Percentiles rank a stretch among this genome's conserved stretches.
Conservation (phyloP, 1,140 invertebrate species). For the Berghia stephanieae region DNA sequence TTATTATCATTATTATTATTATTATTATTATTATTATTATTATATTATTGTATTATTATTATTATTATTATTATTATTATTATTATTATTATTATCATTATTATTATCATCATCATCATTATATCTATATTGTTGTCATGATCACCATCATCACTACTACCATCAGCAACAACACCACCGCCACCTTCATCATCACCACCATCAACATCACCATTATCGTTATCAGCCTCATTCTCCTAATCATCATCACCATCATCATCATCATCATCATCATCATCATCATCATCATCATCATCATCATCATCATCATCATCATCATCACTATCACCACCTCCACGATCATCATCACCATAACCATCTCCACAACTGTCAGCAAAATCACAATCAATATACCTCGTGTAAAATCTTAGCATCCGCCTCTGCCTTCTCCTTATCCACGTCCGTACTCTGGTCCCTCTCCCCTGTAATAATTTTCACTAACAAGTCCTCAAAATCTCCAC, state of each 20-base stretch:
- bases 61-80: too few relatives aligned
- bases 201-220: neutral
- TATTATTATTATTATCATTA: too few relatives aligned
- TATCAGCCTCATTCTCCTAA: too few relatives aligned
- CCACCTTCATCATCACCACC: neutral
- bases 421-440: neutral
- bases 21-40: too few relatives aligned
- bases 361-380: neutral
- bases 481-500: conserved; percentile 88
- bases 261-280: conserved; percentile 8
- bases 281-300: conserved; percentile 3
- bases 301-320: conserved; percentile 9
- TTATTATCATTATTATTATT: too few relatives aligned
- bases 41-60: too few relatives aligned
- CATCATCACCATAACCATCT: too few relatives aligned
- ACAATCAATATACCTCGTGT: neutral
- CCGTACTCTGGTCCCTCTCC: neutral
- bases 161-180: too few relatives aligned
- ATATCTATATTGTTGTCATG: too few relatives aligned
- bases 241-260: neutral
- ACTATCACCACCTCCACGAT: neutral
- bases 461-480: conserved; percentile 66
- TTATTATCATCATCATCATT: too few relatives aligned
- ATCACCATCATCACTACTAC: too few relatives aligned
- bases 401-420: conserved; percentile 5